Base-by-base conservation (phyloP, 2,797 vertebrate genomes). In the Dendrocincla fuliginosa region DNA sequence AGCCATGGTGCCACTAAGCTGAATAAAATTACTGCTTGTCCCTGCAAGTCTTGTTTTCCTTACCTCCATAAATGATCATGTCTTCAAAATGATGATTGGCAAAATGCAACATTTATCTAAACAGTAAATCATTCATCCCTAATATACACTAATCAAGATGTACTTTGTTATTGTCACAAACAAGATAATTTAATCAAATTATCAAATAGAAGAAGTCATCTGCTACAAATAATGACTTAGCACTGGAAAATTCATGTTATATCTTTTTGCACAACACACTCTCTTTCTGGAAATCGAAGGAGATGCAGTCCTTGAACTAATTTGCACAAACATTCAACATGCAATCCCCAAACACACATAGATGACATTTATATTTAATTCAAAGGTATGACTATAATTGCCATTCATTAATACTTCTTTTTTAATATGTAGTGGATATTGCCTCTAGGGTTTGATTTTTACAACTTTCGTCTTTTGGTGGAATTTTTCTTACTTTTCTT, bases 141-240 rank as follows among this genome's bases (percentile, higher is more conserved):
- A 61, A 59, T 71, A 60, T 37, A 12, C 46, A 67, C 70, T 91
- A 89, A 89, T 95, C 65, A 93, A 65, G 10, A 80, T 53, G 12
- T 71, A 70, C 24, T 86, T 65, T 75, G 42, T n/a, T 89, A 50
- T 89, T 95, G 63, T 68, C 84, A 86, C 60, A 92, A 96, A 84
- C 46, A 74, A 87, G 57, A 20, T 67, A 91, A 77, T 11, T 3
- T 57, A 81, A 87, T 75, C 15, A 93, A 80, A 46, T 78, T 41
- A 56, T 78, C 42, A 76, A 69, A 69, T 17, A 90, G 37, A 83
- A 92, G 37, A 60, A 78, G 32, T 52, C 33, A 57, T 78, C 59
- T 71, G 28, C n/a, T 63, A 44, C 59, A 85, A 52, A 65, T 74
- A 89, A 64, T 71, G 35, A 65, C 20, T 68, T 87, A 41, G 32